Percentiles rank a stretch among this genome's conserved stretches.
Evolutionary conservation across 2,797 vertebrate species (phyloP).

Genomic region (Amphiprion clarkii): DNA sequence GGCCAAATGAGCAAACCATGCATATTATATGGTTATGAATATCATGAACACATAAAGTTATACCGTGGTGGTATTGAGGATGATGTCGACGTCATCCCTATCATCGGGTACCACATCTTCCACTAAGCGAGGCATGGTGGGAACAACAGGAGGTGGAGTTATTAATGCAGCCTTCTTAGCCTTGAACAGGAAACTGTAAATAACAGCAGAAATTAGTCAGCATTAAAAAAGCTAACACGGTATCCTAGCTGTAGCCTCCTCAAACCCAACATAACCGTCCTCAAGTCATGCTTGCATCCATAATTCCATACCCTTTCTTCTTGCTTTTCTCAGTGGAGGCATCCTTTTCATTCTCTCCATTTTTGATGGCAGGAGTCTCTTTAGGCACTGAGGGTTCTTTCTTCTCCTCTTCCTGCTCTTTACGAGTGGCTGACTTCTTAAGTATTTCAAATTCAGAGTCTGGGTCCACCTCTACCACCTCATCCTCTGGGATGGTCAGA

Average conservation of each 20-base stretch:
- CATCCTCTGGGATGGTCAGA: constrained; percentile 90
- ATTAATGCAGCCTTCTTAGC: constrained; percentile 93
- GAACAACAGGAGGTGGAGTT: constrained; percentile 87
- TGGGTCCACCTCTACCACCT: constrained; percentile 89
- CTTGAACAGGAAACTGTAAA: constrained; percentile 93
- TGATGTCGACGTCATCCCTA: constrained; percentile 93
- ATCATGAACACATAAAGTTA: constrained; percentile 8
- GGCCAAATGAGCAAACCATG: constrained; percentile 5
- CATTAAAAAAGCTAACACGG: background rate
- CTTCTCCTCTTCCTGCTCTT: constrained; percentile 89
- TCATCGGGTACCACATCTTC: constrained; percentile 94
- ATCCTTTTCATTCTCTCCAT: constrained; percentile 93
- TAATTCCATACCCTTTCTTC: constrained; percentile 86
- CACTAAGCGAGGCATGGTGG: constrained; percentile 89
- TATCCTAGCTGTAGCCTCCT: background rate
- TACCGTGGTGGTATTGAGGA: constrained; percentile 95
- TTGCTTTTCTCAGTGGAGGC: constrained; percentile 94
- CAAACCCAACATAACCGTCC: background rate
- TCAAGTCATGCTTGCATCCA: background rate
- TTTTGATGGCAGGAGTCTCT: constrained; percentile 80
- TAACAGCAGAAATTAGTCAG: constrained; percentile 28
- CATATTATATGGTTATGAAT: background rate
- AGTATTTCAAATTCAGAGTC: constrained; percentile 94
- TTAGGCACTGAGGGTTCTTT: constrained; percentile 84
- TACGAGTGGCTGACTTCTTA: constrained; percentile 90